Base-by-base conservation (phyloP, 2,113 vertebrate genomes). In the Eonycteris spelaea region DNA sequence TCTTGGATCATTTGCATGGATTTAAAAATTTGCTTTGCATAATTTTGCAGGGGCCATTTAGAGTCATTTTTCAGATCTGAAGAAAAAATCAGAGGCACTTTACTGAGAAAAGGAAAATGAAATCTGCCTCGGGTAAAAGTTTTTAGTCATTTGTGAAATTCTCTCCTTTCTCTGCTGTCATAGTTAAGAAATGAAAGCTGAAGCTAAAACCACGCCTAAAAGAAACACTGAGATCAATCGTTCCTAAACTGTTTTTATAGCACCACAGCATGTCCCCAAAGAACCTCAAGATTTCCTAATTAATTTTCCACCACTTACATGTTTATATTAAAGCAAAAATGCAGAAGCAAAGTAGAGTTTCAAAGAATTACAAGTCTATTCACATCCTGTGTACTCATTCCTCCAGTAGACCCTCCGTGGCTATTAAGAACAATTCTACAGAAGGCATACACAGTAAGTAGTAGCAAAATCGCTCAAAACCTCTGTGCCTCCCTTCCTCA, bases 111-210 rank as follows among this genome's bases (percentile, higher is more conserved):
- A 93, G 10, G 15, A 90, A 93, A 61, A 35, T 9, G 9, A 87
- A 78, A 77, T 86, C 67, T 73, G n/a, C 26, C 21, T 38, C 40
- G 33, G 40, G 16, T 53, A 71, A 65, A 65, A 45, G 6, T 40
- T 68, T 74, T 43, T 43, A 82, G 21, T 68, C 82, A 68, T 57
- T 74, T 18, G 3, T 48, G 63, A 94, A 82, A 74, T 59, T 78
- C 35, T 83, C 11, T 53, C 45, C 95, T 85, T 71, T 48, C 22
- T 73, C 67, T 3, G 59, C 13, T 43, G 24, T 68, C 48, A 30
- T 86, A 35, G 78, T 86, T 26, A 93, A 75, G 26, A 26, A 95
- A 51, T 74, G 86, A 96, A 95, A 86, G 19, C 68, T 19, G 9
- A 93, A 16, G 24, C 33, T 59, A 68, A 93, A 74, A 2, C 15